Percentiles rank a stretch among this genome's conserved stretches.
Conservation (phyloP, 2,113 vertebrate species). For the Otolemur garnettii region DNA sequence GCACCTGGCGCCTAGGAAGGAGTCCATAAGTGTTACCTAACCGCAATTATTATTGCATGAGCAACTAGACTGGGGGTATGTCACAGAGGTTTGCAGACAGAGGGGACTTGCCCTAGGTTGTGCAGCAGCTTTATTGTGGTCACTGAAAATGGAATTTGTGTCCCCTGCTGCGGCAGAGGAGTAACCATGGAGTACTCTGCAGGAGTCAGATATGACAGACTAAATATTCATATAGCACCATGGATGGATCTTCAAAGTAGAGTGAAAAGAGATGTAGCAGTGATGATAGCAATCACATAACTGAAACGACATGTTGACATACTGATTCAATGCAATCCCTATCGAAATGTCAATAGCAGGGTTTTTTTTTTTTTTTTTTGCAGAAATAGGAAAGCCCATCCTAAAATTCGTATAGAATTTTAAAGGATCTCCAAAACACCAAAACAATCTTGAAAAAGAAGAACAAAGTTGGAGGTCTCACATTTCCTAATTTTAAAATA, state of each 20-base stretch:
- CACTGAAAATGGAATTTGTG: background rate
- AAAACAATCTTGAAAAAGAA: constrained; percentile 10
- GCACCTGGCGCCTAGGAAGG: background rate
- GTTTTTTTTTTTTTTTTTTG: background rate
- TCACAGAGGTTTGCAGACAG: background rate
- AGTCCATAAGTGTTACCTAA: background rate
- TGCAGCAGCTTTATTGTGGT: background rate
- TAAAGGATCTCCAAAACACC: background rate
- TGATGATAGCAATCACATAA: background rate
- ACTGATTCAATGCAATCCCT: background rate
- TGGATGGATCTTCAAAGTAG: background rate
- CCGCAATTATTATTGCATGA: background rate
- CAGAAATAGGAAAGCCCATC: constrained; percentile 14
- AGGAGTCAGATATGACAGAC: background rate
- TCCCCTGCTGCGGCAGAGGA: background rate
- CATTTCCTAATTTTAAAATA: background rate
- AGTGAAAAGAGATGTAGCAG: background rate
- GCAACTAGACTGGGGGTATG: background rate
- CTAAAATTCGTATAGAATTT: background rate
- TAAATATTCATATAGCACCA: background rate
- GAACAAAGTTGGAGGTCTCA: background rate
- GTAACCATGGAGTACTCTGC: background rate
- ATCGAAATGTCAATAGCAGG: background rate
- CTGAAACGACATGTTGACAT: background rate
- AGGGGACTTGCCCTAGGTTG: too few species aligned